phyloP scores from a whole-genome alignment of 2,888 invertebrate species.

The Lapara coniferarum region DNA sequence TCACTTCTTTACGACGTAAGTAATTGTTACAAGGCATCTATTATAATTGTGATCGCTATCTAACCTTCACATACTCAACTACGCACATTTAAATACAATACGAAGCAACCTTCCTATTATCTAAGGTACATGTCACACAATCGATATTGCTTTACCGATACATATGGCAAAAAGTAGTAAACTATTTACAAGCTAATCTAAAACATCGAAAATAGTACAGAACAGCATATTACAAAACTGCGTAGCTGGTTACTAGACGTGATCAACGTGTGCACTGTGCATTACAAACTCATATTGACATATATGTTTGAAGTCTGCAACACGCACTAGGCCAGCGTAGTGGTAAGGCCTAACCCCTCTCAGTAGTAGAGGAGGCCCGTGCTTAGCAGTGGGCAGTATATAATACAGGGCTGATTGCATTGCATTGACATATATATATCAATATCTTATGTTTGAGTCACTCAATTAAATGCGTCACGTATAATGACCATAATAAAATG shows the following conservation, averaged over 20 bases:
- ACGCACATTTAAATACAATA: background rate
- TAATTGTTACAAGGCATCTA: too few relatives aligned
- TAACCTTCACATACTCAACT: background rate
- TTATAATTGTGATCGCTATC: background rate
- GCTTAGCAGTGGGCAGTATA: too few relatives aligned
- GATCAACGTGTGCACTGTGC: background rate
- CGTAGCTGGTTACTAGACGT: too few relatives aligned
- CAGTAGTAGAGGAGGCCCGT: too few relatives aligned
- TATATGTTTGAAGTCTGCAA: too few relatives aligned
- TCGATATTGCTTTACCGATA: slow-evolving; percentile 10
- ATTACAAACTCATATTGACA: background rate
- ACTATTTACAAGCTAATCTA: background rate
- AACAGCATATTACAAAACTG: background rate
- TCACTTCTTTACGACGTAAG: too few relatives aligned
- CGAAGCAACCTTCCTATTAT: background rate
- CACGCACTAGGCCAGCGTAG: too few relatives aligned
- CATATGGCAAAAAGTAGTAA: slow-evolving; percentile 1
- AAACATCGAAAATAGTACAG: background rate
- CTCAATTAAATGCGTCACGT: background rate
- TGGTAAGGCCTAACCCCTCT: too few relatives aligned
- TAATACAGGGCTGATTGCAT: too few relatives aligned
- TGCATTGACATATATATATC: too few relatives aligned
- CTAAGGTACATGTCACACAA: background rate
- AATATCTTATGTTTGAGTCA: slow-evolving; percentile 19
- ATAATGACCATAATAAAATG: background rate